A percentile compares a stretch with the other conserved stretches of the same genome.
phyloP scores from a whole-genome alignment of 2,888 invertebrate genomes.

The Metacarcinus magister region DNA sequence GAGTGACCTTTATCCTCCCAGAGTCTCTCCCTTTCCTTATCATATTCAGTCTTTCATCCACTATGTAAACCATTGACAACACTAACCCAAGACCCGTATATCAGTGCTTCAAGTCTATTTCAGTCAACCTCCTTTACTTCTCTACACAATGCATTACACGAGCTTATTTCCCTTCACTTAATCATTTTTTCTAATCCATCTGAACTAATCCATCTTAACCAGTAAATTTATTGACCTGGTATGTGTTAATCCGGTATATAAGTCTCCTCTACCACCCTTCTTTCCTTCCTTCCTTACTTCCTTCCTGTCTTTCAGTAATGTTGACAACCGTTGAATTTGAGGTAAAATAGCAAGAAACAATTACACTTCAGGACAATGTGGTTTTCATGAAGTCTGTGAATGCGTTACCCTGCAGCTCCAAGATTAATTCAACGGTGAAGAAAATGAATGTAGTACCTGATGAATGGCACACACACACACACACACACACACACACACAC shows the following conservation, averaged over 20 bases:
- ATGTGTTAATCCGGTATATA: not conserved
- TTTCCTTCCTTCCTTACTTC: not conserved
- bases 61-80: too few species aligned
- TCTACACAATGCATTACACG: not conserved
- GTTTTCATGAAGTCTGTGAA: not conserved
- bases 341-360: not conserved
- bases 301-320: not conserved
- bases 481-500: too few species aligned
- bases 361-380: not conserved
- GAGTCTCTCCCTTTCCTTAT: too few species aligned
- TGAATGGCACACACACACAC: too few species aligned
- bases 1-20: too few species aligned
- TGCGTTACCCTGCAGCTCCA: not conserved
- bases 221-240: not conserved
- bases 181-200: not conserved
- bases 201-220: not conserved
- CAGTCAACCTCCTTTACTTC: too few species aligned
- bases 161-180: not conserved
- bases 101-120: too few species aligned
- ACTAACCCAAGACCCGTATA: too few species aligned
- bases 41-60: too few species aligned
- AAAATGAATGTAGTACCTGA: not conserved
- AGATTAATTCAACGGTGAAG: not conserved
- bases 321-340: not conserved
- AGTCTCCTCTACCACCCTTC: not conserved